Evolutionary conservation across 2,888 invertebrate species (phyloP).

Genomic region (Ceratothoa steindachneri): DNA sequence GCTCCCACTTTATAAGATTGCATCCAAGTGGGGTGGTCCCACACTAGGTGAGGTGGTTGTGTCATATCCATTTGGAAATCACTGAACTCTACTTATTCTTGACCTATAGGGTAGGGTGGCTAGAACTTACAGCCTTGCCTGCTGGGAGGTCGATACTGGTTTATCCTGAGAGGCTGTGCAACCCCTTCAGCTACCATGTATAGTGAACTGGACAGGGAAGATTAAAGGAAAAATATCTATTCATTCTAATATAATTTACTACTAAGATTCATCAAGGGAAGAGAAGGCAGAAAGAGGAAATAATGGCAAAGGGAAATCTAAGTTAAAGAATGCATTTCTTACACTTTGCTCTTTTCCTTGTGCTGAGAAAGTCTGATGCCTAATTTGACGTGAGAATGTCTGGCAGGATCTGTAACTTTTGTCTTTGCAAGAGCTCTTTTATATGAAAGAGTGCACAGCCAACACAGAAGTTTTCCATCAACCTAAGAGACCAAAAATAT

Average conservation of each 20-base stretch:
- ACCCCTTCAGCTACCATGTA: no score
- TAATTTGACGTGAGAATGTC: slow-evolving; percentile 62
- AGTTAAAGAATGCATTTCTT: background rate
- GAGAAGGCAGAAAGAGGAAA: background rate
- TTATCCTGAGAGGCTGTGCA: no score
- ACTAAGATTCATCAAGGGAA: background rate
- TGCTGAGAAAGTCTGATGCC: slow-evolving; percentile 43
- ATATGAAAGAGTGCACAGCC: slow-evolving; percentile 89
- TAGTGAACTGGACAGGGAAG: background rate
- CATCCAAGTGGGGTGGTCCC: no score
- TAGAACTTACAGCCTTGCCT: no score
- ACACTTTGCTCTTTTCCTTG: slow-evolving; percentile 27
- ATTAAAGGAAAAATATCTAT: background rate
- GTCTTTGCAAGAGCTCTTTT: slow-evolving; percentile 88
- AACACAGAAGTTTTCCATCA: slow-evolving; percentile 89
- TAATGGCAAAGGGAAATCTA: background rate
- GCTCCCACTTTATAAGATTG: no score
- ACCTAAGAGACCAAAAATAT: slow-evolving; percentile 61
- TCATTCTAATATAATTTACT: background rate
- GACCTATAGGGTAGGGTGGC: no score
- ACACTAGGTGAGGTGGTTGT: no score
- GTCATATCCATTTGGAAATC: no score
- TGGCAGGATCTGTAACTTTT: slow-evolving; percentile 72
- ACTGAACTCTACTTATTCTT: no score
- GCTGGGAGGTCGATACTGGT: no score